Evolutionary conservation across 2,113 vertebrate genomes (phyloP), one percentile per base, ranked within the genome.

Genomic region (Speoplatyrhinus poulsoni): DNA sequence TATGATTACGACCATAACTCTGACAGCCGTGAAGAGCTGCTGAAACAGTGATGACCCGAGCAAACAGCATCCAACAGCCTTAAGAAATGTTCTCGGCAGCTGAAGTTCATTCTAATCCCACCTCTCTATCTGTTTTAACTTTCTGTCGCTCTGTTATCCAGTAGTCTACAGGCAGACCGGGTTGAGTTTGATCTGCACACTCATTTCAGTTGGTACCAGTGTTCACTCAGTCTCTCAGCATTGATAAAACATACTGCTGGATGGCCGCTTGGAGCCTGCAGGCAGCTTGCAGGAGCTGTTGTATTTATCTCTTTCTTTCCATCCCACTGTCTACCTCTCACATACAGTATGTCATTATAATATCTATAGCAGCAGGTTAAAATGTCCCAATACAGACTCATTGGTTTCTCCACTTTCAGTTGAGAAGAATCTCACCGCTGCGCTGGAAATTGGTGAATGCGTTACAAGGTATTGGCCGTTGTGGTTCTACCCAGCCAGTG

Each of bases 241-340:
- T 85, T 89, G 89, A 90, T 88, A 81, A 87, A 91, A 75, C 80
- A 74, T 75, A 72, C 59, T 56, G 75, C 75, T 70, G 67, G 85
- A 80, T 77, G 67, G 65, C 50, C 65, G 82, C 68, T 73, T 48
- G 62, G 41, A 79, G 80, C 79, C 84, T 41, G 65, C 54, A 32
- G 86, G 77, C 85, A 77, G 61, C 72, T 81, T 69, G 81, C 84
- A 80, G 76, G 79, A 86, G 81, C 84, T 52, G 84, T 86, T 89
- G 87, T 85, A 70, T 87, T 87, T 85, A 85, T 73, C 41, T 83
- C 81, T 85, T 83, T 69, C 67, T 75, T 70, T 62, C 67, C 8
- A 11, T n/a, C 46, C 26, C 26, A 26, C 26, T 26, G 26, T 55
- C 12, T 2, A 12, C 49, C 26, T 48, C 12, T 67, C 32, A 33